Conservation (phyloP, 1,140 invertebrate species). For the Diploscapter pachys region DNA sequence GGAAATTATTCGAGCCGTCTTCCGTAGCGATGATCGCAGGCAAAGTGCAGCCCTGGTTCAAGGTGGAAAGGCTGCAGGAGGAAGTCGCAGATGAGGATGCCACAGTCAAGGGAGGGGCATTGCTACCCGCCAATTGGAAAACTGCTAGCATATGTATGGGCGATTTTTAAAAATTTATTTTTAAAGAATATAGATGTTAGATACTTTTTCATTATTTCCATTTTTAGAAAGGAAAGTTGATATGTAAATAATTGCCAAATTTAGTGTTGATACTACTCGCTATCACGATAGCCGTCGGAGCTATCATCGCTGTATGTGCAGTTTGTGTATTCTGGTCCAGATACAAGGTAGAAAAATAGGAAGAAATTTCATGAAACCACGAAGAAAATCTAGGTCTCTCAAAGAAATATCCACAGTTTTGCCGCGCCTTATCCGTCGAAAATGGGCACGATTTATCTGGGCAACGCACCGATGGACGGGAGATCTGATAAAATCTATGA, state of each 20-base stretch:
- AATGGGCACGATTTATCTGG: conserved; percentile 21
- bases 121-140: no score
- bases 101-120: no score
- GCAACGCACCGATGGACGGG: conserved; percentile 21
- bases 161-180: no score
- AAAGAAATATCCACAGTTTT: conserved; percentile 10
- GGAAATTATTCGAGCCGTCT: conserved; percentile 45
- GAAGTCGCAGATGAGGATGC: conserved; percentile 1
- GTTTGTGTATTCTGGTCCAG: conserved; percentile 14
- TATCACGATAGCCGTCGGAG: conserved; percentile 9
- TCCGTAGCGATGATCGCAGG: conserved; percentile 42
- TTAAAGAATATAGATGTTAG: no score
- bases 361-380: no score
- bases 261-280: conserved; percentile 5
- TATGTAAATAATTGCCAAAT: background rate
- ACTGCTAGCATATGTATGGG: no score
- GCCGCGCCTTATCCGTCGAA: conserved; percentile 16
- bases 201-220: no score
- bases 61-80: conserved; percentile 39
- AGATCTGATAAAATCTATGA: conserved; percentile 33
- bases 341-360: background rate
- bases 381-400: background rate
- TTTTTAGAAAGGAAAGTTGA: no score
- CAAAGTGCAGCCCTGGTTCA: conserved; percentile 53
- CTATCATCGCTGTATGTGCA: conserved; percentile 12